Conservation (phyloP, 2,113 vertebrate species). For the Halichoerus grypus region DNA sequence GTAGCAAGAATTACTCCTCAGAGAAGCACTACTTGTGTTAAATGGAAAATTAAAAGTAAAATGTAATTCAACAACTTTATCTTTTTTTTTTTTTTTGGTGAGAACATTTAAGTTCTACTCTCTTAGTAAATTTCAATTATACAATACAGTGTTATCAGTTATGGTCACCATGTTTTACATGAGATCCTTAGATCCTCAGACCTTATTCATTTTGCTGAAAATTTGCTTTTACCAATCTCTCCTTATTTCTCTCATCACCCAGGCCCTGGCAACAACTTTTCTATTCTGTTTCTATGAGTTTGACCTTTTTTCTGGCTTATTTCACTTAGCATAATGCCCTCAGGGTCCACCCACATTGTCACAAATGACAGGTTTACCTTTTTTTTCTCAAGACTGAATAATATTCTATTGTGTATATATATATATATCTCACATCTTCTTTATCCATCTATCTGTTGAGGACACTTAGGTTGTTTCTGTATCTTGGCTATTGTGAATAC, state of each 20-base stretch:
- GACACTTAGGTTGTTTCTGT: not conserved
- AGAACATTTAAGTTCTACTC: not conserved
- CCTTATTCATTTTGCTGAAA: slow-evolving; percentile 11
- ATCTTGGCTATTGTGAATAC: not conserved
- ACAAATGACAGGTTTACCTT: not conserved
- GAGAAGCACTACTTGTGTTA: not conserved
- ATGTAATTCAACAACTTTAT: not conserved
- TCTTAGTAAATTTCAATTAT: not conserved
- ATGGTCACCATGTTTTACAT: not conserved
- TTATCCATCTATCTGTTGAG: not conserved
- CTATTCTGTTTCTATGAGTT: not conserved
- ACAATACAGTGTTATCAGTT: not conserved
- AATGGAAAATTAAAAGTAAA: slow-evolving; percentile 45
- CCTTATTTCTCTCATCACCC: not conserved
- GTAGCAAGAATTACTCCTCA: slow-evolving; percentile 26
- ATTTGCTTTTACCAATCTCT: not conserved
- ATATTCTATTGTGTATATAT: not conserved
- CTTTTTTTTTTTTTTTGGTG: not conserved
- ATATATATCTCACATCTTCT: not conserved
- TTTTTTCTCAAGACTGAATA: not conserved
- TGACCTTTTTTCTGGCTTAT: not conserved
- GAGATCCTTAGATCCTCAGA: not conserved
- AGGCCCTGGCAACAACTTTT: not conserved
- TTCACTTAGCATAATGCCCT: not conserved
- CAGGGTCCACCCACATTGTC: not conserved